Conservation (phyloP, 2,113 vertebrate genomes). For the Jacana jacana region DNA sequence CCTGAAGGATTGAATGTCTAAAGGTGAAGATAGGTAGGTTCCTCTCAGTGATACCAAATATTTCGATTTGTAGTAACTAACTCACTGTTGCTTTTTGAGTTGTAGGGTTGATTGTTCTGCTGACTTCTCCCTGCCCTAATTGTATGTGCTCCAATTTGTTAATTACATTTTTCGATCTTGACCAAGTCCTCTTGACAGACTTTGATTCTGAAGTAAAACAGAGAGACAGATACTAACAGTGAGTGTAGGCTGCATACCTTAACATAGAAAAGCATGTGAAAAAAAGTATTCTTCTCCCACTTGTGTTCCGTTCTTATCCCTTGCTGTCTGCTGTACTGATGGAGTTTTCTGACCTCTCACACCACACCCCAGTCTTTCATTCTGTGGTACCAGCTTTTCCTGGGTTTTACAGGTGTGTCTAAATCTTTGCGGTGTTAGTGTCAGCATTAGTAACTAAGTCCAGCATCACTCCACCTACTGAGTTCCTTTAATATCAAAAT, state of each 20-base stretch:
- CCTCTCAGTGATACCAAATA: neutral
- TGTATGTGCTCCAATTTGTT: neutral
- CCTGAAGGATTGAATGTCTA: neutral
- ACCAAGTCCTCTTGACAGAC: neutral
- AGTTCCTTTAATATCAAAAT: neutral
- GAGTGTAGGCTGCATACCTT: neutral
- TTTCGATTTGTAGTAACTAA: neutral
- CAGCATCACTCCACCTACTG: neutral
- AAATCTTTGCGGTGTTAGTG: neutral
- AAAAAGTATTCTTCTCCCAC: rapidly evolving
- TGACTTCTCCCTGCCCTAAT: neutral
- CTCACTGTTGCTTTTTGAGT: neutral
- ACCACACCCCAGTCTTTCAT: neutral
- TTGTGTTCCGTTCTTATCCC: neutral
- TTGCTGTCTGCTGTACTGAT: neutral
- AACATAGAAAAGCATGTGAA: neutral
- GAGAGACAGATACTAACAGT: neutral
- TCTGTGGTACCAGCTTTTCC: neutral
- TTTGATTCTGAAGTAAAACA: neutral
- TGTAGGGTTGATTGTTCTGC: neutral
- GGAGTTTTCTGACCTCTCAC: neutral
- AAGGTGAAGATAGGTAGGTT: too few relatives aligned
- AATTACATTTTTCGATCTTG: neutral
- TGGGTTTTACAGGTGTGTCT: neutral
- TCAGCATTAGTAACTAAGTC: neutral